Base-by-base conservation (phyloP, 2,888 invertebrate genomes). In the Agriotes lineatus region DNA sequence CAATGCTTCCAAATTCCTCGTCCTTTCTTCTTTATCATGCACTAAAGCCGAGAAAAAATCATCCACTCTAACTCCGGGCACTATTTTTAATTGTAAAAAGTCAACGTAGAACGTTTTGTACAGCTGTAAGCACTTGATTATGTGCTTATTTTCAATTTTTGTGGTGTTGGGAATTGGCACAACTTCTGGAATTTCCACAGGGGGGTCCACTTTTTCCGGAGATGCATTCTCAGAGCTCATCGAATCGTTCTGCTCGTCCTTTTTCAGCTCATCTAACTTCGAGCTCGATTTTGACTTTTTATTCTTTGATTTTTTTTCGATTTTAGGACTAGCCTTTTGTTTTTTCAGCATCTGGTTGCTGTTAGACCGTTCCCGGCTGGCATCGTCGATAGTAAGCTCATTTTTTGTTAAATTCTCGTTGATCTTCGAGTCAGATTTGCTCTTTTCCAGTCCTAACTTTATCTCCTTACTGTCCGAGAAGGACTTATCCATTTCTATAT, bases 381-480 rank as follows among this genome's bases (percentile, higher is more conserved):
- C 63, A 22, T 83, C 81, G 5, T 81, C 80, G 3, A 80, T 77
- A 2, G 79, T 77, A 50, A 83, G 71, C 70, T 87, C 86, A 75
- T 87, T 86, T 39, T 78, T 83, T 52, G 76, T 80, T 6, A 81
- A 75, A 66, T 82, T 85, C 69, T 87, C 87, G 74, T 87, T 87
- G 14, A 90, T 82, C 78, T 88, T 90, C 16, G 90, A 90, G 79
- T 90, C 90, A 0, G 90, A 90, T 80, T 90, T 90, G 79, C 90
- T 90, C 75, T 90, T 90, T 78, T 90, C 90, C 60, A 88, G 79
- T 6, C 85, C 78, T 0, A 78, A 78, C 64, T 78, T 78, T 0
- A 76, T 39, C 30, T 72, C 74, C 37, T 70, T 72, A 7, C 16
- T 64, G 35, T 67, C 70, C 12, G 22, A 64, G 22, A 69, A 62